Evolutionary conservation across 2,113 vertebrate species (phyloP).

Genomic region (Gyps fulvus): DNA sequence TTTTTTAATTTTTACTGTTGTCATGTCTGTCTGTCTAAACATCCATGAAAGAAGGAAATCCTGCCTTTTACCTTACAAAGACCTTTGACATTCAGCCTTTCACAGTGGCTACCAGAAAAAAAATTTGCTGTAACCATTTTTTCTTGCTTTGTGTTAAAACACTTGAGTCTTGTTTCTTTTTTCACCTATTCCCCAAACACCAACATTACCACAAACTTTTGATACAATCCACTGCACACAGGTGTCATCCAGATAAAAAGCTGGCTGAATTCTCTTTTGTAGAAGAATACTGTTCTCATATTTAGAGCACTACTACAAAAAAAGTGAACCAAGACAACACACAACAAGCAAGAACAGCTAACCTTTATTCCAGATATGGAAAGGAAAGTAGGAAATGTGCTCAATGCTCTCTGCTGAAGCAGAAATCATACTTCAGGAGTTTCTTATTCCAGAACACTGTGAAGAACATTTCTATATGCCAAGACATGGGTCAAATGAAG

Average conservation of each 20-base stretch:
- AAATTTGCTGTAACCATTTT: neutral
- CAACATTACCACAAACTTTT: neutral
- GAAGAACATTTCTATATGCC: constrained; percentile 33
- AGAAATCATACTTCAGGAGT: neutral
- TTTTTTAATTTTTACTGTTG: neutral
- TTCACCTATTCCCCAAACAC: neutral
- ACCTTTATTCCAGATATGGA: neutral
- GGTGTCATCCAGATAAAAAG: neutral
- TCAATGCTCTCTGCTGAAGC: neutral
- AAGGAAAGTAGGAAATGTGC: neutral
- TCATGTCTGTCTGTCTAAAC: neutral
- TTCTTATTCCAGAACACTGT: neutral
- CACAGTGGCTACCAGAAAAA: neutral
- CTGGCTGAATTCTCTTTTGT: neutral
- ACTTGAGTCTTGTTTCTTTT: neutral
- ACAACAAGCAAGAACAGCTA: neutral
- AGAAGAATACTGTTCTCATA: neutral
- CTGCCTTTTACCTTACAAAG: neutral
- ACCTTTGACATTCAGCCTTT: neutral
- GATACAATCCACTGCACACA: neutral
- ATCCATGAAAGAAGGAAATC: neutral
- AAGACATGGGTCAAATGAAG: constrained; percentile 2
- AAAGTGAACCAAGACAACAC: neutral
- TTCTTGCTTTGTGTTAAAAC: neutral
- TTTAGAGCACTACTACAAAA: neutral